Evolutionary conservation across 2,888 invertebrate genomes (phyloP), one percentile per base, ranked within the genome.

Genomic region (Chymomyza caudatula): DNA sequence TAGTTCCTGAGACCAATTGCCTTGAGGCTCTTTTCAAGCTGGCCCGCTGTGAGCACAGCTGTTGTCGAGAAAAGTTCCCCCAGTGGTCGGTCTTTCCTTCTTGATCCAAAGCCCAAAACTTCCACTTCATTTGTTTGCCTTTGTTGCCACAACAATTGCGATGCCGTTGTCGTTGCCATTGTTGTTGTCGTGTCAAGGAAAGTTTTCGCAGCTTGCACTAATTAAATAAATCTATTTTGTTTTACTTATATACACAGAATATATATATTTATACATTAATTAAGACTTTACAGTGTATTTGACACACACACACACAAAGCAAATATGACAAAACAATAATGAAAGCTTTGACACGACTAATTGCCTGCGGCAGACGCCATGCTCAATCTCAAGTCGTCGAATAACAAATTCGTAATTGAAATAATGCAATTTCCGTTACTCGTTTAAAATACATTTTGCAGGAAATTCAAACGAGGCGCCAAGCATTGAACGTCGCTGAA

Each of bases 281-380:
- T 80, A 80, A 82, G 80, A 82, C 71, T 85, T 82, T 85, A 73
- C 72, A 82, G 85, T 80, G 85, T 75, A 68, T 60, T 69, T 80
- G 80, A 77, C 80, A 85, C 77, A 58, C 58, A 66, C 61, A 65
- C 65, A 63, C 61, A 65, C 53, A 78, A 78, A 70, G 80, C 84
- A 85, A 82, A 82, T 85, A 82, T 85, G 81, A 83, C 86, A 83
- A 85, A 82, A 85, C 84, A 83, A 85, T 83, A 83, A 81, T 86
- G 85, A 83, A 84, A 84, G 82, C 82, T 83, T 84, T 86, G 86
- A 83, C 85, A 86, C 85, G 81, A 84, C 86, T 83, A 83, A 83
- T 83, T 83, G 82, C 82, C 82, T 82, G 85, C 72, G 82, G 82
- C 86, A 79, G 78, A 74, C 77, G 80, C 74, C 80, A 84, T 85